Conservation (phyloP, 2,113 vertebrate species). For the Mesembrinibis cayennensis region DNA sequence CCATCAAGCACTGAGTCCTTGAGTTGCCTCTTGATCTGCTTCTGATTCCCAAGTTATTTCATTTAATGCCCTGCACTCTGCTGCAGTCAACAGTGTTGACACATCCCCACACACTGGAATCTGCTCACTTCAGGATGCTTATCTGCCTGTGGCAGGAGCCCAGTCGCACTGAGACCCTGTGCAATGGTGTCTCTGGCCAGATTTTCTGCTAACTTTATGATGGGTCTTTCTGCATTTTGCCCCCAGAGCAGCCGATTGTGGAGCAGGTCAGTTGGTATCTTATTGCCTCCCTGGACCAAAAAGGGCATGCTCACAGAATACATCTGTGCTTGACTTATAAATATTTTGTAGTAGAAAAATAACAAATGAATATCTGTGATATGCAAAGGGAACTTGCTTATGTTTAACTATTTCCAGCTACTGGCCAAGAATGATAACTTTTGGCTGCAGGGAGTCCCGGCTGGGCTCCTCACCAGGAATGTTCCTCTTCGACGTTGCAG, state of each 20-base stretch:
- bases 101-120: not conserved
- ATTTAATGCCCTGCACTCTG: not conserved
- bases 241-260: not conserved
- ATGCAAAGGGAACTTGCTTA: not conserved
- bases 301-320: not conserved
- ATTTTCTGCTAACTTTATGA: not conserved
- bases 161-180: not conserved
- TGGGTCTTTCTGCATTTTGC: not conserved
- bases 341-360: not conserved
- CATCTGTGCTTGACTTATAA: not conserved
- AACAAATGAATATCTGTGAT: not conserved
- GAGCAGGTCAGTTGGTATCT: not conserved
- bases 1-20: not conserved
- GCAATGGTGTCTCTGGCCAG: not conserved
- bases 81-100: not conserved
- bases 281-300: not conserved
- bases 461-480: not conserved
- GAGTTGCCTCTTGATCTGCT: not conserved
- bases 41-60: not conserved
- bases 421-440: not conserved
- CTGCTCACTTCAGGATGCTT: not conserved
- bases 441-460: not conserved
- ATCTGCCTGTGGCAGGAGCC: not conserved
- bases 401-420: not conserved
- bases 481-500: not conserved